Conservation (phyloP, 2,113 vertebrate species). For the rat (Rattus norvegicus) region GRCr8 NC_086019.1:211008501-211009000, state of each 20-base stretch:
- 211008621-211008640: not conserved
- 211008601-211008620: not conserved
- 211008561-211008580: not conserved
- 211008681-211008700: not conserved
- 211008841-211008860: not conserved
- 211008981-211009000: not conserved
- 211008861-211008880: not conserved
- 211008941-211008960: not conserved
- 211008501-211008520: not conserved
- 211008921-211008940: not conserved
- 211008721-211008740: not conserved
- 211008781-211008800: not conserved
- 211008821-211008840: not conserved
- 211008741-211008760: no score
- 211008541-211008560: not conserved
- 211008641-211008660: not conserved
- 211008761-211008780: not conserved
- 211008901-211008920: not conserved
- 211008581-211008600: not conserved
- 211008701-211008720: not conserved
- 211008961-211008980: not conserved
- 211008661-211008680: not conserved
- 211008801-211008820: not conserved
- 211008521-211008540: not conserved
- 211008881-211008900: not conserved